Evolutionary conservation across 2,113 vertebrate species (phyloP).

Genomic region (Macquaria australasica): DNA sequence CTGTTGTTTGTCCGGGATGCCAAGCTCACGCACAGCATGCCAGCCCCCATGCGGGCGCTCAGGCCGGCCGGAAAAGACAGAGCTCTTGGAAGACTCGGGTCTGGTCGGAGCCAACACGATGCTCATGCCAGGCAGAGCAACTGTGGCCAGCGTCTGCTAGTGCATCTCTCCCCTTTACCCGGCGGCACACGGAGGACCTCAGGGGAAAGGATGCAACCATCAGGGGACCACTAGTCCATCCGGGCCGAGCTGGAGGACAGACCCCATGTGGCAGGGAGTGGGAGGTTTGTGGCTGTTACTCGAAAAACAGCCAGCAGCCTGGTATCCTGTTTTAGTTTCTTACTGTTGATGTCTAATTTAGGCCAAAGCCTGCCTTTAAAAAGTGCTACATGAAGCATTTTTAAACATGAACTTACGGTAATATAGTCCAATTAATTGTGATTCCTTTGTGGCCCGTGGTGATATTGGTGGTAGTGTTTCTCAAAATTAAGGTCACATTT

Average conservation of each 20-base stretch:
- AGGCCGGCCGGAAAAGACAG: conserved; percentile 83
- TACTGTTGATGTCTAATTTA: conserved; percentile 68
- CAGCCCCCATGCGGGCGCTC: conserved; percentile 79
- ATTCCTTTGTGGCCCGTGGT: neutral
- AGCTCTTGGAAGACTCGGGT: conserved; percentile 74
- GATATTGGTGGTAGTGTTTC: neutral
- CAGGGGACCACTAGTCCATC: conserved; percentile 72
- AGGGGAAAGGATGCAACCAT: conserved; percentile 74
- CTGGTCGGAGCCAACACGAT: conserved; percentile 56
- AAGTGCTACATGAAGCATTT: conserved; percentile 36
- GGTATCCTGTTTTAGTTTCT: conserved; percentile 48
- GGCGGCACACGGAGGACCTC: conserved; percentile 60
- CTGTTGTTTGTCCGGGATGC: conserved; percentile 79
- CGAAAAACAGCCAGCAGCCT: conserved; percentile 44
- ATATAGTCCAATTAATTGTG: conserved; percentile 24
- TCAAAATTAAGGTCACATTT: conserved; percentile 28
- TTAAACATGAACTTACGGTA: conserved; percentile 2
- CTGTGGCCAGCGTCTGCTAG: conserved; percentile 76
- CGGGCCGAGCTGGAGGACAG: conserved; percentile 67
- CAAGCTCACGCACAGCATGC: conserved; percentile 73
- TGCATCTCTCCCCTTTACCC: conserved; percentile 63
- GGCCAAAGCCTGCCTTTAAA: conserved; percentile 51
- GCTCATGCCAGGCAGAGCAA: conserved; percentile 74
- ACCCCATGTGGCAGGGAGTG: conserved; percentile 64
- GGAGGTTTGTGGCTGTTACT: conserved; percentile 59